phyloP scores from a whole-genome alignment of 1,140 invertebrate species.

The Bombus polaris region DNA sequence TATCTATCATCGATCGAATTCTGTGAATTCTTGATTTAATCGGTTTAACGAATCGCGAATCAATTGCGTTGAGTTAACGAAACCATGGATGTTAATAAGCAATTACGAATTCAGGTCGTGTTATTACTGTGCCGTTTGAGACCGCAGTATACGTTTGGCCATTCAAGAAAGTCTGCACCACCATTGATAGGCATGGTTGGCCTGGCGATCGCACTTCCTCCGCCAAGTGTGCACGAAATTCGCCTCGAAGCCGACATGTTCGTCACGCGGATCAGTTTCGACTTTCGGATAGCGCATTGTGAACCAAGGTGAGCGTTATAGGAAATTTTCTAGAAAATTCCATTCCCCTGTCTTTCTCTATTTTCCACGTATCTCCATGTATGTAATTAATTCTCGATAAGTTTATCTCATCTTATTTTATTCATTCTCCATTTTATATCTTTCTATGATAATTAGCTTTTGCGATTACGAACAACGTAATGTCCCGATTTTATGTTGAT shows the following conservation, averaged over 20 bases:
- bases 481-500: slow-evolving; percentile 47
- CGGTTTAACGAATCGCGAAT: background rate
- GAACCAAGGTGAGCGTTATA: slow-evolving; percentile 92
- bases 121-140: slow-evolving; percentile 94
- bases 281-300: slow-evolving; percentile 98
- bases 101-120: slow-evolving; percentile 89
- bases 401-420: background rate
- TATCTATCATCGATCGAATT: background rate
- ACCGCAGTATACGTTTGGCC: slow-evolving; percentile 95
- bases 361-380: background rate
- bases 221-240: slow-evolving; percentile 98
- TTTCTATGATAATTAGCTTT: background rate
- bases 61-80: slow-evolving; percentile 12
- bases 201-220: slow-evolving; percentile 96
- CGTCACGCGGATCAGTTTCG: slow-evolving; percentile 96
- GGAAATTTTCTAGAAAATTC: background rate
- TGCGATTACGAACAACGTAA: background rate
- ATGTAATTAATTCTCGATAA: no score
- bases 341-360: no score
- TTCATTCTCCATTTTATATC: background rate
- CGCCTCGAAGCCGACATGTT: slow-evolving; percentile 98
- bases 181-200: slow-evolving; percentile 96
- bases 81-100: slow-evolving; percentile 21
- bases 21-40: background rate
- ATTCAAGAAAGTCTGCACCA: slow-evolving; percentile 91